Conservation (phyloP, 1,140 invertebrate species). For the Limonius californicus region DNA sequence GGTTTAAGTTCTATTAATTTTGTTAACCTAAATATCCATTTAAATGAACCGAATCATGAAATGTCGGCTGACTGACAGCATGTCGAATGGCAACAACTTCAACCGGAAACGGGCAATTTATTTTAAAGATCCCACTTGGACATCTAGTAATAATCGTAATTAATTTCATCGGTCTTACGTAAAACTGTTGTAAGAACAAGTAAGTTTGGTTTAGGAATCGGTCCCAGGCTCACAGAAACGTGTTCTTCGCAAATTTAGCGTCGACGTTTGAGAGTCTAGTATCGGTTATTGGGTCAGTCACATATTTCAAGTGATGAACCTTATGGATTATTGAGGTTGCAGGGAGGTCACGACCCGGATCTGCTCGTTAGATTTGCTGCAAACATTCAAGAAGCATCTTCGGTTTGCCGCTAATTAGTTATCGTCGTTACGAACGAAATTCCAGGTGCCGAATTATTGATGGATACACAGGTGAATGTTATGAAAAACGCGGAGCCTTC, state of each 20-base stretch:
- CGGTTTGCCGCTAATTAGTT: neutral
- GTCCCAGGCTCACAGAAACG: too few relatives aligned
- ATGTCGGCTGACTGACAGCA: neutral
- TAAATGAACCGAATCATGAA: neutral
- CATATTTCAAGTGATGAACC: conserved; percentile 26
- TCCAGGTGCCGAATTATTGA: neutral
- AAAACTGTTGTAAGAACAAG: too few relatives aligned
- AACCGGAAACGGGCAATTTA: neutral
- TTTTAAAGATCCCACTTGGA: neutral
- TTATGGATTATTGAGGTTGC: conserved; percentile 28
- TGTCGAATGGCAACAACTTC: neutral
- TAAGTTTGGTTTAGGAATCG: too few relatives aligned
- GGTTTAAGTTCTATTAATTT: neutral
- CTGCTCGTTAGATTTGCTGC: conserved; percentile 20
- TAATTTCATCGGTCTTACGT: neutral
- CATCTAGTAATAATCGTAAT: neutral
- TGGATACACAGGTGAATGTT: neutral
- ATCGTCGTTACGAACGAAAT: neutral
- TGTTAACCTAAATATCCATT: neutral
- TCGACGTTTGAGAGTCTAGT: neutral
- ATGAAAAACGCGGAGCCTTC: neutral
- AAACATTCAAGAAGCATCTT: conserved; percentile 5
- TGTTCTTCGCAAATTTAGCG: neutral
- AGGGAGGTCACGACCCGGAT: conserved; percentile 27
- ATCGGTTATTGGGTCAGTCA: conserved; percentile 23